Base-by-base conservation (phyloP, 2,113 vertebrate species). In the Aphelocoma coerulescens region DNA sequence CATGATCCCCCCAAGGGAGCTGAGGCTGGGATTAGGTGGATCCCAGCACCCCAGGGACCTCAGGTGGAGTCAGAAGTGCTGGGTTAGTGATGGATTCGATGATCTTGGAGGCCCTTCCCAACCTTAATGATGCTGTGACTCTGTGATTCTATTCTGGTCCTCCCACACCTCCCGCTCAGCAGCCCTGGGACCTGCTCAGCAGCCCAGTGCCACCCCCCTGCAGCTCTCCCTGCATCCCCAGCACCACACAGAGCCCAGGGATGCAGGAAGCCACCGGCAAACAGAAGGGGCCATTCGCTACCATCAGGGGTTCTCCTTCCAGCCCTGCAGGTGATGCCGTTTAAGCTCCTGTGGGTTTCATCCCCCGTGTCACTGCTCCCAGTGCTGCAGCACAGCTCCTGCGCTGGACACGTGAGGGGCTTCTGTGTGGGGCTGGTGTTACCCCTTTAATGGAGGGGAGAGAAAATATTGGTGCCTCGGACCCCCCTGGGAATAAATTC, bases 401-500 rank as follows among this genome's bases (percentile, higher is more conserved):
- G 75, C 1, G 0, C 26, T 15, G 12, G 46, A 15, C 77, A 71
- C 7, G 1, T 9, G 63, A 75, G 68, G 37, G 24, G 83, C 8
- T 18, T 27, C 74, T 48, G 52, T 39, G 16, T 59, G 27, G 7
- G 88, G 65, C 80, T 81, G 90, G 16, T 22, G 69, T 68, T 96
- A 46, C 91, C 72, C 63, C 94, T 96, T 91, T 88, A 94, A 93
- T 10, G 7, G 90, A 91, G 62, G n/a, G 86, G 26, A 92, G 87
- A 94, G 63, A 63, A 96, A 91, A 94, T 88, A 76, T 88, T 97
- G 95, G 95, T 96, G 82, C 92, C 95, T 83, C 0, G 23, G 55
- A 22, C 80, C 37, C 95, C 82, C 65, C 23, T 9, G 90, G 92
- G 97, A 96, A 91, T 96, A 96, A 96, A 96, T 97, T 96, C 96